Percentiles rank a stretch among this genome's conserved stretches.
These are phyloP conservation scores for Liodrosophila aerea DNA, from an alignment of 2,888 invertebrate species.

Conservation along the genomic window DNA sequence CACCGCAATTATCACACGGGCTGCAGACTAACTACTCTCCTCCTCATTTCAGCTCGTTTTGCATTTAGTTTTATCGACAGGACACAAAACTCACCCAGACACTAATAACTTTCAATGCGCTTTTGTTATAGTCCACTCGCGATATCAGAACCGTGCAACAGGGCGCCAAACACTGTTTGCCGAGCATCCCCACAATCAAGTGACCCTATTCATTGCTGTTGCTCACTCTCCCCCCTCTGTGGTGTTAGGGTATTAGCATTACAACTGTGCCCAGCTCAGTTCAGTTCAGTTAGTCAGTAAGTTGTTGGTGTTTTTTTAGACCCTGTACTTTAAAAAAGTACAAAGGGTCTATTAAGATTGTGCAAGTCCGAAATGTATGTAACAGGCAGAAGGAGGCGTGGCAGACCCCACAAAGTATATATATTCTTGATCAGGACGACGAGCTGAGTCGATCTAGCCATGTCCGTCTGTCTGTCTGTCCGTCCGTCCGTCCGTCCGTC, in stretches of 20 bases:
- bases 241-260: conserved; percentile 24
- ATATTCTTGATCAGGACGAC: too few relatives aligned
- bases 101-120: conserved; percentile 60
- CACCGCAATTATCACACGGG: conserved; percentile 44
- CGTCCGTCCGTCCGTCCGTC: too few relatives aligned
- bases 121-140: conserved; percentile 15
- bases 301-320: too few relatives aligned
- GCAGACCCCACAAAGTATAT: too few relatives aligned
- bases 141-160: conserved; percentile 56
- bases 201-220: neutral
- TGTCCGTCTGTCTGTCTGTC: too few relatives aligned
- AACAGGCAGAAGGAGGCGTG: too few relatives aligned
- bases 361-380: too few relatives aligned
- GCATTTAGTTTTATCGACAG: conserved; percentile 56
- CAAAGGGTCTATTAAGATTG: too few relatives aligned
- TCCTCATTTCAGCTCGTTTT: conserved; percentile 41
- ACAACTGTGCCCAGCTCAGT: conserved; percentile 7
- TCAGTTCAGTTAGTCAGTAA: too few relatives aligned
- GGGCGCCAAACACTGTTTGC: conserved; percentile 33
- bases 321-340: too few relatives aligned
- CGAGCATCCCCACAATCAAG: neutral
- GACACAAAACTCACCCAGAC: conserved; percentile 38
- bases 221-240: neutral
- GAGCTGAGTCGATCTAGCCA: too few relatives aligned
- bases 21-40: conserved; percentile 11